Base-by-base conservation (phyloP, 2,888 invertebrate genomes). In the Blomia tropicalis region DNA sequence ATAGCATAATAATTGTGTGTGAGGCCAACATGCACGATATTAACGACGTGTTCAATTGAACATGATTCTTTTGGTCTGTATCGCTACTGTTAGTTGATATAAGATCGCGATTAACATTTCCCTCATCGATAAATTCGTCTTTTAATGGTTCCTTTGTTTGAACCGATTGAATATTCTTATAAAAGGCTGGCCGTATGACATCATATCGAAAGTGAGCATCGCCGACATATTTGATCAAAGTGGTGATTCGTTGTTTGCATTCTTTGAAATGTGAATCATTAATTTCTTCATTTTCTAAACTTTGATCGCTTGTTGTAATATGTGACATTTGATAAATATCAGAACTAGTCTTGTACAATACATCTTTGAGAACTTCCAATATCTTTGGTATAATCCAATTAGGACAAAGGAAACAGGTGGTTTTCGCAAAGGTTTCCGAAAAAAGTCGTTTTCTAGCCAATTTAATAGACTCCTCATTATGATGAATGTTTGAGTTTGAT, bases 1-100 rank as follows among this genome's bases (percentile, higher is more conserved):
- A 71, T 84, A 77, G 43, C 83, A 79, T n/a, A 87, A 81, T 51
- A 88, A 75, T 66, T 83, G 82, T 67, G 82, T 82, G 83, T 31
- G 84, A 80, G 7, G 85, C 81, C 60, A 88, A 72, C 85, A 89
- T 68, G 56, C 66, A 65, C 1, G 65, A 59, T 14, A 65, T 63
- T 17, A 65, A 4, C 5, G 65, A 65, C 4, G 63, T 56, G 29
- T 25, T 29, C 2, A 2, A 5, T n/a, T 56, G 25, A 14, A 11
- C 2, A 3, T 31, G n/a, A 19, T 36, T 23, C 29, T 56, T 56
- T n/a, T 47, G 51, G 23, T 56, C 31, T 29, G 53, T 47, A 41
- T 58, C 58, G 22, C 62, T 58, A 36, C 58, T 43, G 17, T 30
- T 58, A 4, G 62, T 2, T 19, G 58, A 27, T 11, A 41, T 58